Conservation (phyloP, 2,113 vertebrate genomes). For the Rhagologus leucostigma region DNA sequence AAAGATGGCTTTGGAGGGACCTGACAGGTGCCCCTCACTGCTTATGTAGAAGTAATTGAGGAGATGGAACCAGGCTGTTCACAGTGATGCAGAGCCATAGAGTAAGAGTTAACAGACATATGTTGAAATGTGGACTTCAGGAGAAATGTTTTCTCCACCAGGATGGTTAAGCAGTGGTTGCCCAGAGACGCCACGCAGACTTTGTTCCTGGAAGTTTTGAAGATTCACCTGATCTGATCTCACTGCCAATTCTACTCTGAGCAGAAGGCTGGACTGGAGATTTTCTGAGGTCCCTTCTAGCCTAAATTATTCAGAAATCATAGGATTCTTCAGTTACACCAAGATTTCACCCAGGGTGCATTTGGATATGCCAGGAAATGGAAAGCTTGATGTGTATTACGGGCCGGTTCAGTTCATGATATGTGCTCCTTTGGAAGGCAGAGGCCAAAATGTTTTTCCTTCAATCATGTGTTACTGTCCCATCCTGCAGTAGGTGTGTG, state of each 20-base stretch:
- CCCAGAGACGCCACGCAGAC: neutral
- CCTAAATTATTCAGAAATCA: neutral
- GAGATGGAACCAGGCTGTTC: neutral
- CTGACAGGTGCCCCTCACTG: neutral
- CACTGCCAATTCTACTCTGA: neutral
- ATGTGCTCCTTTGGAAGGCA: neutral
- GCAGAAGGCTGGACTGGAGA: neutral
- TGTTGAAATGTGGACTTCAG: neutral
- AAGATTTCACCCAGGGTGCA: neutral
- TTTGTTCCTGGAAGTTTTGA: neutral
- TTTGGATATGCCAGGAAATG: neutral
- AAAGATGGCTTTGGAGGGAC: neutral
- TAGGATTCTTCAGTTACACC: neutral
- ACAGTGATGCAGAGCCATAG: neutral
- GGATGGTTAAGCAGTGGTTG: neutral
- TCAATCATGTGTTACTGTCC: neutral
- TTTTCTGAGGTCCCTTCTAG: neutral
- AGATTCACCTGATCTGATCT: neutral
- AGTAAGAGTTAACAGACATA: neutral
- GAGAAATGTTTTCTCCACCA: neutral
- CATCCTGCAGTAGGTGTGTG: neutral
- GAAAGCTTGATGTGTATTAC: neutral
- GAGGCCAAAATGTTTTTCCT: neutral
- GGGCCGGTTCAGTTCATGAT: neutral
- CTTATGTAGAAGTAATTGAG: accelerated